Conservation (phyloP, 2,888 invertebrate species). For the Mesopsocus fuscifrons region DNA sequence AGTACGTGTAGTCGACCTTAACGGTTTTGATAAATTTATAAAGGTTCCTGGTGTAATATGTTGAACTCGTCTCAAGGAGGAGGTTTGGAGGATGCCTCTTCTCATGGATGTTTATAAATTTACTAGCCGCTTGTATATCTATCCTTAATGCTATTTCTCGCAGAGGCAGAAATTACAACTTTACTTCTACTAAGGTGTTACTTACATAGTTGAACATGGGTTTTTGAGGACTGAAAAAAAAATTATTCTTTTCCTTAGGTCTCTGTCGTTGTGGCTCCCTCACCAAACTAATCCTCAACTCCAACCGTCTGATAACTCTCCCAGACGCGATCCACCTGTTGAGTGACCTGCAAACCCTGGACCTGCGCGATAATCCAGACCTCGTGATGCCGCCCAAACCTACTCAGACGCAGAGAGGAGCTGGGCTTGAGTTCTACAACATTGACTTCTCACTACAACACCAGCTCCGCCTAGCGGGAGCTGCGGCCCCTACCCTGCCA, state of each 20-base stretch:
- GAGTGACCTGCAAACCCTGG: conserved; percentile 72
- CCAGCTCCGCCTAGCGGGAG: conserved; percentile 81
- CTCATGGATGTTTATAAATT: too few relatives aligned
- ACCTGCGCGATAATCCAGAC: conserved; percentile 84
- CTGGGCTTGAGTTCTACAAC: conserved; percentile 86
- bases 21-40: too few relatives aligned
- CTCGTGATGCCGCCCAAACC: conserved; percentile 97
- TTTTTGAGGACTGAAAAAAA: too few relatives aligned
- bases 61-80: too few relatives aligned
- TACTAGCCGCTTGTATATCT: too few relatives aligned
- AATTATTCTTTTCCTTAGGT: conserved; percentile 11
- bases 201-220: too few relatives aligned
- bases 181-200: too few relatives aligned
- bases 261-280: conserved; percentile 68
- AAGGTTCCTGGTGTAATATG: too few relatives aligned
- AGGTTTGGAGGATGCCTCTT: too few relatives aligned
- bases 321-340: conserved; percentile 95
- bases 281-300: conserved; percentile 80
- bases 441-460: conserved; percentile 96
- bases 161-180: too few relatives aligned
- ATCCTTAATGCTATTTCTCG: too few relatives aligned
- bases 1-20: too few relatives aligned
- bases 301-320: conserved; percentile 83
- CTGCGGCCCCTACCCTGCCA: conserved; percentile 54
- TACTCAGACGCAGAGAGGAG: conserved; percentile 51